phyloP scores from a whole-genome alignment of 1,140 invertebrate genomes.

The Eupristina koningsbergeri region DNA sequence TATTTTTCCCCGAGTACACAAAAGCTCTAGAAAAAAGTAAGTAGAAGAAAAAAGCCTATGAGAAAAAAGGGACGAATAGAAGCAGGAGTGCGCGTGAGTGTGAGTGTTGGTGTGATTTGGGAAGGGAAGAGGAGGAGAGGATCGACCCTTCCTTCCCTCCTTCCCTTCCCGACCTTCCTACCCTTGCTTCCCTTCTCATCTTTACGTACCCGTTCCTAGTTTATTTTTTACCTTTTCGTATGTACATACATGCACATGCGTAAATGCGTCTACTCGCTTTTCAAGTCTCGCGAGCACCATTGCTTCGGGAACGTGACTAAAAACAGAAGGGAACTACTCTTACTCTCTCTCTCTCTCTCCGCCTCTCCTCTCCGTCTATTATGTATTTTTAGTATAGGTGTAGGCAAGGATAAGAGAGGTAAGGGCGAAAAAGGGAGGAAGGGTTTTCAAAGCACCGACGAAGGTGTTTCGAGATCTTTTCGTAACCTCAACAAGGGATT shows the following conservation, averaged over 20 bases:
- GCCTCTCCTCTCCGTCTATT: slow-evolving; percentile 33
- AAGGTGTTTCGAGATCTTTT: slow-evolving; percentile 49
- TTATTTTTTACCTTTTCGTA: not conserved
- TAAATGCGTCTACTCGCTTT: slow-evolving; percentile 15
- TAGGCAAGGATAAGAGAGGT: not conserved
- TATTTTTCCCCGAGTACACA: slow-evolving; percentile 32
- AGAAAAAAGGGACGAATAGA: slow-evolving; percentile 8
- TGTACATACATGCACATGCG: not conserved
- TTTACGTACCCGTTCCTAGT: not conserved
- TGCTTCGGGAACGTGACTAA: slow-evolving; percentile 45
- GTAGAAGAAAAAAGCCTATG: not conserved
- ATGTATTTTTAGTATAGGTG: slow-evolving; percentile 47
- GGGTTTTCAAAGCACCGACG: slow-evolving; percentile 12
- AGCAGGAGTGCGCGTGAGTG: no score
- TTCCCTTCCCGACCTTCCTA: no score
- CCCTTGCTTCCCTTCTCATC: slow-evolving; percentile 24
- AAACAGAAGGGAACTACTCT: slow-evolving; percentile 43
- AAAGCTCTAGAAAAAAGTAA: slow-evolving; percentile 2
- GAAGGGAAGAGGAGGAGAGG: slow-evolving; percentile 27
- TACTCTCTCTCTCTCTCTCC: not conserved
- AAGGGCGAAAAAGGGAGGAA: slow-evolving; percentile 18
- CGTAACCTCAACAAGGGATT: not conserved
- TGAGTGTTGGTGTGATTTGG: no score
- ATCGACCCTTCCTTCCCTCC: no score
- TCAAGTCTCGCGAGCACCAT: slow-evolving; percentile 29